Conservation (phyloP, 2,797 vertebrate species). For the Poeciliopsis turneri region DNA sequence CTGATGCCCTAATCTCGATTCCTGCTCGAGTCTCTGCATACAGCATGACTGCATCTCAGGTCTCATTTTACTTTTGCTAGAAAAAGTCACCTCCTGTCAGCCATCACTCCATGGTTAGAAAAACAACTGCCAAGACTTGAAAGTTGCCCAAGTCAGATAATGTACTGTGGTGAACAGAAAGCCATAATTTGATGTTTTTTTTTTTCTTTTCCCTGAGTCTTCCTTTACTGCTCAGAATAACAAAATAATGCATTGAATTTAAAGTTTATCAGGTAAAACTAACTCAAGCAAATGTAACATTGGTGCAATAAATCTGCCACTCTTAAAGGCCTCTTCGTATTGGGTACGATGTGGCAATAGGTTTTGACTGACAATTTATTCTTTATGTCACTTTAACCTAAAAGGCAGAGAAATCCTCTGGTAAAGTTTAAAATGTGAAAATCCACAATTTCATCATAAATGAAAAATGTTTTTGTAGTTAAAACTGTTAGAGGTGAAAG, state of each 20-base stretch:
- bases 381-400: not conserved
- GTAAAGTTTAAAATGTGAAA: not conserved
- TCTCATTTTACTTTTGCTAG: constrained; percentile 26
- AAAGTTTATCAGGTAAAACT: constrained; percentile 6
- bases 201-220: constrained; percentile 1
- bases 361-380: not conserved
- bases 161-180: constrained; percentile 20
- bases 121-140: constrained; percentile 36
- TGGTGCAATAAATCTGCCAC: constrained; percentile 5
- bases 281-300: constrained; percentile 17
- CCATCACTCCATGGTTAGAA: constrained; percentile 25
- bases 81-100: constrained; percentile 33
- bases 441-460: not conserved
- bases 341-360: not conserved
- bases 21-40: not conserved
- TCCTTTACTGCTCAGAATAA: not conserved
- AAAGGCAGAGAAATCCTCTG: not conserved
- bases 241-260: not conserved
- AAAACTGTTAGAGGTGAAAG: not conserved
- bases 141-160: constrained; percentile 32
- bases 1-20: constrained; percentile 16
- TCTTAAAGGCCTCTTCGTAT: not conserved
- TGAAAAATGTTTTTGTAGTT: not conserved
- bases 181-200: constrained; percentile 17
- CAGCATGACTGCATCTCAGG: constrained; percentile 5